Base-by-base conservation (phyloP, 2,888 invertebrate species). In the Apomyelois bistriatella region DNA sequence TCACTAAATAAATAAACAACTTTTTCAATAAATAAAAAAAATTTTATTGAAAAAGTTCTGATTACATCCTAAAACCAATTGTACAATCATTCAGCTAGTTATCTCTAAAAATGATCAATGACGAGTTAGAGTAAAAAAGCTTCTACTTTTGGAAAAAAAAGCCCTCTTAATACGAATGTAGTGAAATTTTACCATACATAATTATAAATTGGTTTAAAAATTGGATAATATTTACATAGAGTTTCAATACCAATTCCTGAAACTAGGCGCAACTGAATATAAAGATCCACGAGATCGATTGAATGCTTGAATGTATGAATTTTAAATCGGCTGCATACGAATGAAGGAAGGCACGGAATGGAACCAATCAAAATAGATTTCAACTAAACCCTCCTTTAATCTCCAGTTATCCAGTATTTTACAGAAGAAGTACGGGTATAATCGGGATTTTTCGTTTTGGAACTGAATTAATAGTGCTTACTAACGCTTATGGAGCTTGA, bases 291-390 rank as follows among this genome's bases (percentile, higher is more conserved):
- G 58, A 57, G 62, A 60, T 66, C 57, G 65, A 64, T 70, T 67
- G 68, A 71, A 59, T 9, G 46, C 32, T 46, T n/a, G 65, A 64
- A 59, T 67, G 68, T 72, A 70, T 75, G 76, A 73, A 76, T 76
- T 73, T 75, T 70, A 74, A 76, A 67, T 65, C 61, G 64, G 65
- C 66, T 70, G 74, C 72, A 75, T 77, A 67, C 65, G 68, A 65
- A 76, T 74, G 68, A 68, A 68, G 56, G 57, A 58, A 53, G 57
- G 53, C 35, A 53, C 42, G 55, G 43, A 56, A 37, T 53, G 58
- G 59, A 71, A 66, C 56, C 65, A 60, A 71, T 46, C 46, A 70
- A 59, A 58, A 62, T 48, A 61, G 60, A 66, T 65, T 67, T 61
- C 57, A 58, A 59, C 55, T 40, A 57, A 51, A 42, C 30, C 30